Conservation (phyloP, 2,797 vertebrate genomes). For the Pseudochirops cupreus region DNA sequence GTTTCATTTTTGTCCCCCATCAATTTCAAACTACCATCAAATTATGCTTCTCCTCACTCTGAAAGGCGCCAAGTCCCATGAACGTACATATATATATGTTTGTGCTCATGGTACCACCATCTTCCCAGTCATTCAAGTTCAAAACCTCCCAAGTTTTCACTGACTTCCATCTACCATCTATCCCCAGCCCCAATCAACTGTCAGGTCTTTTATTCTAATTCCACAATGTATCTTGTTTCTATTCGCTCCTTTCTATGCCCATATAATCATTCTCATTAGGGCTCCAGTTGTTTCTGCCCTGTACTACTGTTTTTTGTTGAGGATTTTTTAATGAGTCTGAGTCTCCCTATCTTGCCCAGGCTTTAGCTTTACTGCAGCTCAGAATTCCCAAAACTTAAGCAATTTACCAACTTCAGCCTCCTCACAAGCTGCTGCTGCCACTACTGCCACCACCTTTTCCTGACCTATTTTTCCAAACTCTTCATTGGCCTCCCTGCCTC, state of each 20-base stretch:
- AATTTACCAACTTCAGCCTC: not conserved
- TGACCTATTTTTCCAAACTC: not conserved
- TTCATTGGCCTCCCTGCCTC: not conserved
- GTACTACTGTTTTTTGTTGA: not conserved
- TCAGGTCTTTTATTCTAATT: not conserved
- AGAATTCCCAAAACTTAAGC: not conserved
- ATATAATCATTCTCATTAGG: not conserved
- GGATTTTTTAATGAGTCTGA: not conserved
- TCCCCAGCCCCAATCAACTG: not conserved
- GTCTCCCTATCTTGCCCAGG: not conserved
- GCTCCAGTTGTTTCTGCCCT: not conserved
- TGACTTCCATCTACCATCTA: not conserved
- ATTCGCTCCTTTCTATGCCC: not conserved
- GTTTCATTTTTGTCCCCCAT: accelerated
- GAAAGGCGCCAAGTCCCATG: not conserved
- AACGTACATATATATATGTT: not conserved
- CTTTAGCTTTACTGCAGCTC: not conserved
- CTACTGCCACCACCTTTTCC: not conserved
- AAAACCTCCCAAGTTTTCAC: not conserved
- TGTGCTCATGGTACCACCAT: not conserved
- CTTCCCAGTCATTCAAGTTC: not conserved
- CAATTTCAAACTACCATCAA: not conserved
- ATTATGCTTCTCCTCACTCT: not conserved
- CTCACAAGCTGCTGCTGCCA: not conserved
- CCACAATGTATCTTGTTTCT: not conserved